Evolutionary conservation across 2,888 invertebrate genomes (phyloP), one percentile per base, ranked within the genome.

Genomic region (Esperia sulphurella): DNA sequence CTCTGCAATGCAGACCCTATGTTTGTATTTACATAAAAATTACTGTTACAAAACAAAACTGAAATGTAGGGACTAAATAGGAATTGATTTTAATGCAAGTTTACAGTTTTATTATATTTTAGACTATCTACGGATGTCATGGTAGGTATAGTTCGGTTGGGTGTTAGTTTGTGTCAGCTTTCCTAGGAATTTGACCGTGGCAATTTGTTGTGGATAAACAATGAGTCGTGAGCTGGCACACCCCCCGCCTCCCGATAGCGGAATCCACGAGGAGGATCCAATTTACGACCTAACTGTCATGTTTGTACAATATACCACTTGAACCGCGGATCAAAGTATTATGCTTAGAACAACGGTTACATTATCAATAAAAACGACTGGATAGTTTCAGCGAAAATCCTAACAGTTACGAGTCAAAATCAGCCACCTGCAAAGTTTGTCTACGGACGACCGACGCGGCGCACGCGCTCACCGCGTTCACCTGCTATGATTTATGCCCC

Each of bases 151-250:
- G 52, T 48, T 10, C 35, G 35, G 35, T 35, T 35, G 54, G 56
- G 61, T 63, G 62, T 63, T 61, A 58, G 58, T 58, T 68, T 66
- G 67, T 70, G 74, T 73, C 71, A 71, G 71, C 68, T 73, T 72
- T 78, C 71, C 62, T 67, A 60, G 62, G 73, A 76, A 78, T 75
- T 78, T 71, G 75, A 75, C 77, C 71, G 69, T 69, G 71, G 79
- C 77, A 75, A 78, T 81, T 83, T 81, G 75, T 81, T 79, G 75
- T 79, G 75, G 75, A 83, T 83, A 84, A 85, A 86, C 84, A 86
- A 81, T 80, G 70, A 72, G 66, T 86, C 88, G 88, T 88, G 88
- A 86, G 72, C 57, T 63, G 65, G 59, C 70, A 75, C 82, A 75
- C 86, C 87, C 78, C 65, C 66, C 71, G 69, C 69, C 73, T 68